A percentile compares a stretch with the other conserved stretches of the same genome.
phyloP scores from a whole-genome alignment of 1,140 invertebrate genomes.

The Pseudomyrmex gracilis region DNA sequence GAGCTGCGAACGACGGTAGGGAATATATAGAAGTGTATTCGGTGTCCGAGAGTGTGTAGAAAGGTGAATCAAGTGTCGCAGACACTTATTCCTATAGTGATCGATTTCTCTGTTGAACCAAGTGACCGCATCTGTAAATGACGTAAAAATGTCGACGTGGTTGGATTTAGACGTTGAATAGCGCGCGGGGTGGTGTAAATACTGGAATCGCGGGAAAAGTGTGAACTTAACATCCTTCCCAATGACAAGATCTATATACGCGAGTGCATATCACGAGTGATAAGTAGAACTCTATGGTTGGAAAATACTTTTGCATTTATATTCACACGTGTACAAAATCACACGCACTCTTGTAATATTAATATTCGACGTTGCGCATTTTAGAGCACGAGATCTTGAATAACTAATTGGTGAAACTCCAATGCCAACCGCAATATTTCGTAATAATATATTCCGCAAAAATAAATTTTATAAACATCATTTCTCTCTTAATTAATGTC shows the following conservation, averaged over 20 bases:
- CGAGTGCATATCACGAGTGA: no score
- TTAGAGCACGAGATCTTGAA: background rate
- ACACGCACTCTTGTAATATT: background rate
- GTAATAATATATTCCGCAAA: background rate
- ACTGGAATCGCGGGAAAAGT: no score
- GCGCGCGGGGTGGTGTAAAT: no score
- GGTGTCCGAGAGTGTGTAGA: background rate
- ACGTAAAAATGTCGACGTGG: background rate
- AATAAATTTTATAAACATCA: background rate
- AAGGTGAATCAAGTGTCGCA: background rate
- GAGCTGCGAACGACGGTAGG: slow-evolving; percentile 15
- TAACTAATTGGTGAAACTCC: background rate
- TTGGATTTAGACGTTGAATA: slow-evolving; percentile 7
- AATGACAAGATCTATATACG: no score
- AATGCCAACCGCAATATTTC: background rate
- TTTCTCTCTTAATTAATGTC: no score
- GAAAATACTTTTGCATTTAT: no score
- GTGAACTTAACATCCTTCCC: no score
- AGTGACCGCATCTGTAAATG: background rate
- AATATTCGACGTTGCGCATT: slow-evolving; percentile 3
- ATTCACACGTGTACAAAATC: background rate
- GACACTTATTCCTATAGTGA: background rate
- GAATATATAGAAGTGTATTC: background rate
- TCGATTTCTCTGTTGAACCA: background rate
- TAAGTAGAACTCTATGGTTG: no score